Evolutionary conservation across 2,797 vertebrate species (phyloP).

Genomic region (Taenioides sp.): DNA sequence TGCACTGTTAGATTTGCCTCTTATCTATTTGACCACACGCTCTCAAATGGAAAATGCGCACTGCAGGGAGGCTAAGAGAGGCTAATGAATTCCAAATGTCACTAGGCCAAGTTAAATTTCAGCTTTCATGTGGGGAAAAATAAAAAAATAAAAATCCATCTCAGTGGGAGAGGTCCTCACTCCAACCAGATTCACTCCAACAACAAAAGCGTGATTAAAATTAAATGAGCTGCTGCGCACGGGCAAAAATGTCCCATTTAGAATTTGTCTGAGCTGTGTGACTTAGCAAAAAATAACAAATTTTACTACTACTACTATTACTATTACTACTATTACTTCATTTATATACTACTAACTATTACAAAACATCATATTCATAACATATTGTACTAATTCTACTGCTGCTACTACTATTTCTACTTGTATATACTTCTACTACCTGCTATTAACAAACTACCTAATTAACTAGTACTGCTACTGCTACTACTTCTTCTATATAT

Average conservation of each 20-base stretch:
- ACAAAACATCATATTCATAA: no score
- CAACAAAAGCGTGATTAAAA: conserved; percentile 9
- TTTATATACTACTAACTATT: no score
- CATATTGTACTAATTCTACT: no score
- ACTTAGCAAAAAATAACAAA: not conserved
- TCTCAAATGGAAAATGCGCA: conserved; percentile 17
- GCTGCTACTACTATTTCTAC: no score
- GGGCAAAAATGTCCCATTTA: not conserved
- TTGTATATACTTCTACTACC: no score
- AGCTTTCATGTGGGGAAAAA: conserved; percentile 22
- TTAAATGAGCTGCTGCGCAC: not conserved
- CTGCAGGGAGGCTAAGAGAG: conserved; percentile 30
- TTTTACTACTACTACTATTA: not conserved
- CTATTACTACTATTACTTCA: no score
- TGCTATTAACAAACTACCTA: no score
- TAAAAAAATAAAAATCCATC: conserved; percentile 42
- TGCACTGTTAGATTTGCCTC: conserved; percentile 44
- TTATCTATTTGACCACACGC: conserved; percentile 19
- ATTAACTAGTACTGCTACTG: no score
- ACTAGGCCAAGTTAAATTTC: conserved; percentile 46
- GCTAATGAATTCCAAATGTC: conserved; percentile 61
- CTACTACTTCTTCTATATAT: no score
- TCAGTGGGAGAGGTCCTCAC: conserved; percentile 13
- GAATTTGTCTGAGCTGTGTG: not conserved
- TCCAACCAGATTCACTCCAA: conserved; percentile 23